Conservation (phyloP, 2,888 invertebrate species). For the Callimorpha dominula region DNA sequence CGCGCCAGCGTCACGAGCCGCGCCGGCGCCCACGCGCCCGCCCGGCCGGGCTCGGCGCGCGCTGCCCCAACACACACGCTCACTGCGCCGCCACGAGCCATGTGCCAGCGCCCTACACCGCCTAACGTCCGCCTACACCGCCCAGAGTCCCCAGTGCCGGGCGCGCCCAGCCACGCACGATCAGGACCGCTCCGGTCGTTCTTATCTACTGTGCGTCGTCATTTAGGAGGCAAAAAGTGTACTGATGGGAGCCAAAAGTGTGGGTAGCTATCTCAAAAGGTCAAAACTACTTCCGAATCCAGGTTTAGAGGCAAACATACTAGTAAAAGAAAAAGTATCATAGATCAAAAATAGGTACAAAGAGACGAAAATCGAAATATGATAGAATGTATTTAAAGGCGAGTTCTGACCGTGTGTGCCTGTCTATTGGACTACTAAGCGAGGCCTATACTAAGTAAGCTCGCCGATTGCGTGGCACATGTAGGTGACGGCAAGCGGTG, state of each 20-base stretch:
- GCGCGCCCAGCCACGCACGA: slow-evolving; percentile 46
- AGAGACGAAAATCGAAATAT: slow-evolving; percentile 10
- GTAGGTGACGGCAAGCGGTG: slow-evolving; percentile 71
- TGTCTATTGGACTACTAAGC: slow-evolving; percentile 54
- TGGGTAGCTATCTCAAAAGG: slow-evolving; percentile 28
- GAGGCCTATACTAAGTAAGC: slow-evolving; percentile 63
- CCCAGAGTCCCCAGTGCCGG: slow-evolving; percentile 19
- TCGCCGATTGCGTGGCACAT: slow-evolving; percentile 76
- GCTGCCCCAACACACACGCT: slow-evolving; percentile 84
- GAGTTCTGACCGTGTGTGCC: slow-evolving; percentile 53
- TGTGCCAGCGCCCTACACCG: slow-evolving; percentile 65
- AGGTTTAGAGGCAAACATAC: slow-evolving; percentile 35
- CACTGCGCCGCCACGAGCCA: slow-evolving; percentile 62
- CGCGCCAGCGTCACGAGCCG: slow-evolving; percentile 84
- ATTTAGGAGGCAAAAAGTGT: slow-evolving; percentile 24
- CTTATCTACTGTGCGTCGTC: slow-evolving; percentile 14
- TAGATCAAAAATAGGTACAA: slow-evolving; percentile 13
- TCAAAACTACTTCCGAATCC: slow-evolving; percentile 43
- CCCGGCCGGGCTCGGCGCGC: slow-evolving; percentile 68
- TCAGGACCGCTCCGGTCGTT: slow-evolving; percentile 28
- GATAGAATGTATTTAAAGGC: slow-evolving; percentile 23
- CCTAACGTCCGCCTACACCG: slow-evolving; percentile 39
- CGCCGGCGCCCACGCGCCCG: slow-evolving; percentile 77
- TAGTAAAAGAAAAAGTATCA: slow-evolving; percentile 31
- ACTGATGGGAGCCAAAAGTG: slow-evolving; percentile 42